phyloP scores from a whole-genome alignment of 2,113 vertebrate species.

The Podocnemis expansa region DNA sequence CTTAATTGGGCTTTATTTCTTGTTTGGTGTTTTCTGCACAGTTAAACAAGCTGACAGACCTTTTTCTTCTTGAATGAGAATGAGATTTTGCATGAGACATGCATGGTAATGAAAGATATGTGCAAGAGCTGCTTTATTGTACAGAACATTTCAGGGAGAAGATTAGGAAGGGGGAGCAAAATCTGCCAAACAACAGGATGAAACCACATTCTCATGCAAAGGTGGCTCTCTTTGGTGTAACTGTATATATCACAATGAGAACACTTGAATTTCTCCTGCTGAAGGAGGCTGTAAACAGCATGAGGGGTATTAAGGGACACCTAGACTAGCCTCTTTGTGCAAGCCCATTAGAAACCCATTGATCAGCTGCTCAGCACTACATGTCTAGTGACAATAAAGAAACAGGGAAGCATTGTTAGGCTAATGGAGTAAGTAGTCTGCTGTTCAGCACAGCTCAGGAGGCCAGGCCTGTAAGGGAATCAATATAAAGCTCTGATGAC shows the following conservation, averaged over 20 bases:
- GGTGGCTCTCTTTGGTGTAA: background rate
- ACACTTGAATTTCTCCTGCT: background rate
- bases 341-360: background rate
- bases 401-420: background rate
- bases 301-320: background rate
- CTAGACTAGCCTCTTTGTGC: background rate
- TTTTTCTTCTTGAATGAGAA: slow-evolving; percentile 69
- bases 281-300: background rate
- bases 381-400: background rate
- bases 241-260: fast-evolving
- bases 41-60: slow-evolving; percentile 66
- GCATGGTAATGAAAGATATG: background rate
- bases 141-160: background rate
- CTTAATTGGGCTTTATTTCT: slow-evolving; percentile 70
- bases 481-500: background rate
- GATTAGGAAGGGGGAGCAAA: background rate
- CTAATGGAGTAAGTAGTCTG: background rate
- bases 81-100: slow-evolving; percentile 35
- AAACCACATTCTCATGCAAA: background rate
- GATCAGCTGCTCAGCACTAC: background rate
- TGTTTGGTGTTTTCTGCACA: slow-evolving; percentile 64
- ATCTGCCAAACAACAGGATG: background rate
- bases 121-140: background rate
- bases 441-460: background rate
- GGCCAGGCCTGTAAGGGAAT: background rate